Base-by-base conservation (phyloP, 2,888 invertebrate species). In the Lycia hirtaria region DNA sequence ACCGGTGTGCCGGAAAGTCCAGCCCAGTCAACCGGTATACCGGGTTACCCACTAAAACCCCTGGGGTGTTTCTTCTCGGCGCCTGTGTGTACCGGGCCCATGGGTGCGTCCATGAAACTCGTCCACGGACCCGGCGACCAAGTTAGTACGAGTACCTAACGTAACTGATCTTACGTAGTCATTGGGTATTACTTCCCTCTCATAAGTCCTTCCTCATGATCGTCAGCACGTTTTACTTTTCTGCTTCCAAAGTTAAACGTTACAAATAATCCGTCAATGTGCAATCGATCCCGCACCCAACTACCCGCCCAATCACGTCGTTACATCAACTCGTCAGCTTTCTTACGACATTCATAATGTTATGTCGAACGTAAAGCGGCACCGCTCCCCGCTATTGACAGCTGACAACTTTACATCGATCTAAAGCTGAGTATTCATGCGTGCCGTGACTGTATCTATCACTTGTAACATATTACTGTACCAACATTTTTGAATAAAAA, bases 331-430 rank as follows among this genome's bases (percentile, higher is more conserved):
- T 37, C 52, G 62, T 52, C 62, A 62, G 47, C 24, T 41, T 51
- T 51, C 51, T 55, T 50, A 49, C 53, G 53, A 59, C 49, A 32
- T 45, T 56, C 62, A 50, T 62, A 43, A 62, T 53, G 59, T 55
- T 40, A 51, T 43, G 48, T 48, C 41, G 32, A 33, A 30, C 54
- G 57, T 52, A 60, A 62, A 62, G 28, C 35, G 51, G 26, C 41
- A 53, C 22, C 26, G 44, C 32, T 32, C 22, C 32, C 53, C 26
- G 32, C 41, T 9, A 30, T 20, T 15, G 17, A 47, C n/a, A 12
- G 32, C 35, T 32, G 26, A 22, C 20, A 35, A 20, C 48, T 14
- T 44, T 20, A 20, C 20, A 33, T 43, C 3, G 4, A 7, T 30
- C 15, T 26, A 24, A 26, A 24, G 10, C 15, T 14, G 26, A 1